A percentile compares a stretch with the other conserved stretches of the same genome.
Evolutionary conservation across 1,140 invertebrate species (phyloP).

Genomic region (Marisa cornuarietis): DNA sequence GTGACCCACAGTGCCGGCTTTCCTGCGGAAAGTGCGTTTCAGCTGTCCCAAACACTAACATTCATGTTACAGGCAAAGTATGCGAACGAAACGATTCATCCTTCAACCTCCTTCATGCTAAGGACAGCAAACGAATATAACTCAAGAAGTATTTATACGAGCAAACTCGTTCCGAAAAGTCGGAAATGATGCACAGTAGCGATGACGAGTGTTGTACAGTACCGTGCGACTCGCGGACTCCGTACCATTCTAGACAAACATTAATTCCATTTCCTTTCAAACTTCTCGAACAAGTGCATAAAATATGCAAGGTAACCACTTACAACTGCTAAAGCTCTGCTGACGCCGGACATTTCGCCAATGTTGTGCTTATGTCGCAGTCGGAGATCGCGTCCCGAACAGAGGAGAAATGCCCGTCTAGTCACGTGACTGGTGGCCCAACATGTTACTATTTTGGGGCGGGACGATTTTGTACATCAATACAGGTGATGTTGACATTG

Average conservation of each 20-base stretch:
- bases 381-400: neutral
- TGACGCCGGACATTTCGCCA: constrained; percentile 10
- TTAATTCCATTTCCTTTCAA: neutral
- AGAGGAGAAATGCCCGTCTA: constrained; percentile 2
- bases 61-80: too few species aligned
- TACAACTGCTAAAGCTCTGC: neutral
- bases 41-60: too few species aligned
- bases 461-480: neutral
- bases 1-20: too few species aligned
- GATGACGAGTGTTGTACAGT: too few species aligned
- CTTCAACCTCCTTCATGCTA: too few species aligned
- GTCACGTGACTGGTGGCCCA: neutral
- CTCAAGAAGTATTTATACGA: too few species aligned
- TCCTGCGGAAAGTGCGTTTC: too few species aligned
- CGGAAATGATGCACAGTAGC: too few species aligned
- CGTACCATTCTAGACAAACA: neutral
- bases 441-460: neutral
- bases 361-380: neutral
- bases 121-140: too few species aligned
- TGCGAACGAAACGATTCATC: too few species aligned
- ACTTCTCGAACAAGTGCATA: too few species aligned
- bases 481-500: neutral
- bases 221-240: neutral
- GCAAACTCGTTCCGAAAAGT: too few species aligned
- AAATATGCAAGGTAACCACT: neutral